phyloP scores from a whole-genome alignment of 2,113 vertebrate species.

The Alaudala cheleensis region DNA sequence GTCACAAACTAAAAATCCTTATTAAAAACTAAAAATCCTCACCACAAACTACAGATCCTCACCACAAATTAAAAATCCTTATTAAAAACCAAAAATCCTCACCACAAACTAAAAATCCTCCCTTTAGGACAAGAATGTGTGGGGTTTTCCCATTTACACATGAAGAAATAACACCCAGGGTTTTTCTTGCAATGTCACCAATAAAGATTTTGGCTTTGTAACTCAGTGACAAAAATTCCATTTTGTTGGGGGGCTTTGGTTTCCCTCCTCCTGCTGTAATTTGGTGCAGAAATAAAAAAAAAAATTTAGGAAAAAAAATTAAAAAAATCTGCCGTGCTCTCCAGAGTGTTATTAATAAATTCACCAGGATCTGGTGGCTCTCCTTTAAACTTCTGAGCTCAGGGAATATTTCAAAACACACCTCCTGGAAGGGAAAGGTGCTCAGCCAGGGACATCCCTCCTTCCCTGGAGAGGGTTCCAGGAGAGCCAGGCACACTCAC shows the following conservation, averaged over 20 bases:
- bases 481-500: neutral
- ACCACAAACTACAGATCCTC: neutral
- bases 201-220: neutral
- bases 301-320: neutral
- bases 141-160: neutral
- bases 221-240: neutral
- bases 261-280: neutral
- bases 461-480: neutral
- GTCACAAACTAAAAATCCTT: neutral
- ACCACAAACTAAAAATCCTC: neutral
- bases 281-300: neutral
- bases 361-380: neutral
- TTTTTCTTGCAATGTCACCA: neutral
- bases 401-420: neutral
- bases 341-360: neutral
- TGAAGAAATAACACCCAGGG: neutral
- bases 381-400: neutral
- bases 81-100: neutral
- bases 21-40: neutral
- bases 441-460: neutral
- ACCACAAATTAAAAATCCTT: neutral
- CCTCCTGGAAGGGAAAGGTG: neutral
- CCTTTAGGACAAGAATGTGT: neutral
- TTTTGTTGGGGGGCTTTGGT: neutral
- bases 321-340: rapidly evolving